Percentiles rank a stretch among this genome's conserved stretches.
Conservation (phyloP, 2,113 vertebrate species). For the Micromys minutus region DNA sequence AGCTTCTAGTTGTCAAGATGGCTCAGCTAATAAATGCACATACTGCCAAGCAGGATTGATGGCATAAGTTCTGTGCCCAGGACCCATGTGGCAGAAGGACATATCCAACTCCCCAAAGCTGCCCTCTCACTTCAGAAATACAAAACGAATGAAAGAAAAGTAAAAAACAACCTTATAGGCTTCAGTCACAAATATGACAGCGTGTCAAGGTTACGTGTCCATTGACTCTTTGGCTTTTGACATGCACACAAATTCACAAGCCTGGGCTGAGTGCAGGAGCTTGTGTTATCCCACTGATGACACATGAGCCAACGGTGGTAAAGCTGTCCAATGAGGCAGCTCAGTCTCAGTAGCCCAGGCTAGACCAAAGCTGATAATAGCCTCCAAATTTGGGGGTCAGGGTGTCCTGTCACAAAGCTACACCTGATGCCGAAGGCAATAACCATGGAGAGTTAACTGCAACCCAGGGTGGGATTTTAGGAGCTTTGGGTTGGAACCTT, state of each 20-base stretch:
- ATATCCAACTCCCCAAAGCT: background rate
- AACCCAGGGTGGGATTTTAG: background rate
- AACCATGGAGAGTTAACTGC: background rate
- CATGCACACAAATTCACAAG: too few relatives aligned
- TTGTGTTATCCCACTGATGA: background rate
- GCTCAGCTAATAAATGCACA: background rate
- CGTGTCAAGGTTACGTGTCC: fast-evolving
- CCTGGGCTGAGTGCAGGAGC: background rate
- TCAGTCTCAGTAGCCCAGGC: background rate
- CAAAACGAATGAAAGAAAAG: background rate
- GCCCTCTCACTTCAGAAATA: background rate
- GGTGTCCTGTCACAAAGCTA: background rate
- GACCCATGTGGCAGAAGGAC: background rate
- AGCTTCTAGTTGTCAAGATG: background rate
- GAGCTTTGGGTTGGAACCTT: background rate
- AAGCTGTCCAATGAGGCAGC: background rate
- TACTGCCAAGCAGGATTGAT: background rate
- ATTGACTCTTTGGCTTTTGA: background rate
- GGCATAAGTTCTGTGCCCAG: background rate
- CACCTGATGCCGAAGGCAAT: background rate
- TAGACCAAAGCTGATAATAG: background rate
- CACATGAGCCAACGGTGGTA: background rate
- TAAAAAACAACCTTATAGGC: background rate
- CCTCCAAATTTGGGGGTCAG: background rate
- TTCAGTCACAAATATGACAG: background rate